Conservation (phyloP, 2,113 vertebrate genomes). For the Bolborhynchus lineola region DNA sequence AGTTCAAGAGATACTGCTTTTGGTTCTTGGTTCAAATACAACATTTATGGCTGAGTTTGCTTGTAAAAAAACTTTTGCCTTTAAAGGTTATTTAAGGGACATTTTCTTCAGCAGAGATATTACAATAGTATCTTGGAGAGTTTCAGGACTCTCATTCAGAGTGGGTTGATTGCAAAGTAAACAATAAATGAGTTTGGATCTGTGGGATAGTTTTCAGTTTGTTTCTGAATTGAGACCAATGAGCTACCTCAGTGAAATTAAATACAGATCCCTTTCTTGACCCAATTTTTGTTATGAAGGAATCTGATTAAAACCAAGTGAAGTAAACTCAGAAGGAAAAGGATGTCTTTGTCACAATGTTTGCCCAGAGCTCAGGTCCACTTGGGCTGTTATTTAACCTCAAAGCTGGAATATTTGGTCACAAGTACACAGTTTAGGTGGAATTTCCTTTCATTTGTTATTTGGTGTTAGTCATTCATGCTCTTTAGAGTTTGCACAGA, state of each 20-base stretch:
- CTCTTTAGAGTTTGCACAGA: not conserved
- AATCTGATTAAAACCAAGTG: not conserved
- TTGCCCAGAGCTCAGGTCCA: not conserved
- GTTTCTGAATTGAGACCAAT: not conserved
- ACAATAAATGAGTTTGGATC: not conserved
- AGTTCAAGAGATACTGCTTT: not conserved
- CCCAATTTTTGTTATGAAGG: not conserved
- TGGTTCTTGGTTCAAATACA: not conserved
- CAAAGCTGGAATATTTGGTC: not conserved
- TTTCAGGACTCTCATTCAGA: not conserved
- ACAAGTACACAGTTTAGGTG: constrained; percentile 14
- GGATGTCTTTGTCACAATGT: not conserved
- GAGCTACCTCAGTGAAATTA: not conserved
- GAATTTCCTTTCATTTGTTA: constrained; percentile 58
- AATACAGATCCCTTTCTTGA: not conserved
- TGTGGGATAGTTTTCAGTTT: not conserved
- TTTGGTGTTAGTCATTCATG: constrained; percentile 2
- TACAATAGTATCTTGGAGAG: not conserved
- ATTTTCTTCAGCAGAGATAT: not conserved
- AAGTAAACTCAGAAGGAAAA: not conserved
- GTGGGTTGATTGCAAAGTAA: not conserved
- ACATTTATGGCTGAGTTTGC: not conserved
- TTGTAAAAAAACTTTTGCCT: not conserved
- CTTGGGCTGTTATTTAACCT: constrained; percentile 1
- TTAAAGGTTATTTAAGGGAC: not conserved